These are phyloP conservation scores for Heliconius aoede DNA, from an alignment of 2,888 invertebrate species.

Conservation along the genomic window DNA sequence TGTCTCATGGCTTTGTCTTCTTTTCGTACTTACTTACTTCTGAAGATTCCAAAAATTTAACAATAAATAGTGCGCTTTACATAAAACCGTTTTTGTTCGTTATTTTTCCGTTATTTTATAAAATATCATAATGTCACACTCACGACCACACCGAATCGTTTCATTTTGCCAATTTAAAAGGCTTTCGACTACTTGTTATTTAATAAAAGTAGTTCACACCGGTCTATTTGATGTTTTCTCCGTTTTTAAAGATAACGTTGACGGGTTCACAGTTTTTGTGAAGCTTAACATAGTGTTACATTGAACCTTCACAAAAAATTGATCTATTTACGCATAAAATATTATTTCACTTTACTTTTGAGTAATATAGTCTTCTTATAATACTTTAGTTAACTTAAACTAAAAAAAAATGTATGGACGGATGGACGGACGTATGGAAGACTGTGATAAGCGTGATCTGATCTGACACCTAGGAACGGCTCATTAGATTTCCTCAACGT, in stretches of 20 bases:
- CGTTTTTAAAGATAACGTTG: not conserved
- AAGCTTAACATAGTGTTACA: not conserved
- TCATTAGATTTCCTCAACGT: no score
- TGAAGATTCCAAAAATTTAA: not conserved
- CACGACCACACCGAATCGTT: constrained; percentile 23
- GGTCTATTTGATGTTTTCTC: not conserved
- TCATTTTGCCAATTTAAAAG: constrained; percentile 19
- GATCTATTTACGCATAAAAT: not conserved
- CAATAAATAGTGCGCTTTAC: not conserved
- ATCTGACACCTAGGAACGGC: no score
- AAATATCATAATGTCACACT: not conserved
- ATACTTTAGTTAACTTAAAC: no score
- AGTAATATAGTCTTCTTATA: no score
- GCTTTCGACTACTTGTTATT: not conserved
- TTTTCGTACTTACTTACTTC: not conserved
- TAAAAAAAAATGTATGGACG: no score
- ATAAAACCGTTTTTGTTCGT: not conserved
- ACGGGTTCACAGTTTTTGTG: not conserved
- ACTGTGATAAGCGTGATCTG: no score
- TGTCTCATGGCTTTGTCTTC: not conserved
- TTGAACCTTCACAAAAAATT: no score
- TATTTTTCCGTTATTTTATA: not conserved
- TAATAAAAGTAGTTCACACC: not conserved
- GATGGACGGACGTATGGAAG: no score
- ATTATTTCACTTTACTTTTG: not conserved